Evolutionary conservation across 2,888 invertebrate species (phyloP), one percentile per base, ranked within the genome.

Genomic region (Spodoptera exigua): DNA sequence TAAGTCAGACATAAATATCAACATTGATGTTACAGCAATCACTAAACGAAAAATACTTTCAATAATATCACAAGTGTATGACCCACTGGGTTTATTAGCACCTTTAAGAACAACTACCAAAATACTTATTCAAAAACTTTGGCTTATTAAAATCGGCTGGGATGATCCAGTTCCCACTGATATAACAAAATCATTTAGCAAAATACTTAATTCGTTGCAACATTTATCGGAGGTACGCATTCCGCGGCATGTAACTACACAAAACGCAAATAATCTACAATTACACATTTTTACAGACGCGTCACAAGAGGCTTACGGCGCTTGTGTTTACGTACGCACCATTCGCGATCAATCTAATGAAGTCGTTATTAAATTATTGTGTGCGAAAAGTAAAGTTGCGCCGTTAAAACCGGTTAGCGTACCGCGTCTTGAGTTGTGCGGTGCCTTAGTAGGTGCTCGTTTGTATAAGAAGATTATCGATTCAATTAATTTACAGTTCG

Each of bases 11-110:
- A 2, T 36, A 10, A 12, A 36, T 36, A 12, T 12, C 2, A 36
- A 36, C 36, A 36, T 36, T 36, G 12, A 36, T 36, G n/a, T 36
- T 4, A 12, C 36, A 2, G n/a, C 9, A 36, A 1, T 36, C n/a
- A 36, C 36, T 12, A 36, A 36, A 4, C 36, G 36, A 36, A 36
- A 36, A 36, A 36, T 36, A 36, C 36, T 36, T 36, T 36, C 36
- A 1, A 36, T 36, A 2, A 36, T 36, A 36, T 36, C 36, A n/a
- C 36, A 36, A n/a, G 12, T 36, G 2, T 36, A 36, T 36, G 36
- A 36, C 12, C 36, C 36, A 36, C 36, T 36, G 12, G 36, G 36
- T 12, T 36, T 36, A 12, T 36, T 36, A 36, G 36, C 36, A 2
- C 36, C 36, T 36, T 2, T 2, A 2, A 36, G 9, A n/a, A 36